A percentile compares a stretch with the other conserved stretches of the same genome.
Evolutionary conservation across 2,797 vertebrate species (phyloP).

Genomic region (Falco novaeseelandiae): DNA sequence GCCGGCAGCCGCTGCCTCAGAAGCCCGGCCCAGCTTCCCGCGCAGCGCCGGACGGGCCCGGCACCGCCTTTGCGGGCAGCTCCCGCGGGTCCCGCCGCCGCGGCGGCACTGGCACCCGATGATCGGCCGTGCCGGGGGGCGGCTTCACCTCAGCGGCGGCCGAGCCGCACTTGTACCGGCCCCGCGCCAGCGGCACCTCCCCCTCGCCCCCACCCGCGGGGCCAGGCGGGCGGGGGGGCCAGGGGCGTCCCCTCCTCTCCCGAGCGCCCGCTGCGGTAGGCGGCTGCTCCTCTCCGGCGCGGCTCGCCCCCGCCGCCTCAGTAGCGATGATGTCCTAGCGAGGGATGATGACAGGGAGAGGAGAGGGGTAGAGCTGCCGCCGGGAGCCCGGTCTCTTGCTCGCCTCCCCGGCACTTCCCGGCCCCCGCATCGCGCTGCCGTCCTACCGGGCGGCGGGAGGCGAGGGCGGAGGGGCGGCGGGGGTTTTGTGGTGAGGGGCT

Average conservation of each 20-base stretch:
- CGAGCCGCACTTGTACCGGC: neutral
- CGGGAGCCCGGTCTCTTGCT: neutral
- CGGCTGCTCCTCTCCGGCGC: neutral
- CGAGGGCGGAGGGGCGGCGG: neutral
- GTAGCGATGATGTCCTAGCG: slow-evolving; percentile 43
- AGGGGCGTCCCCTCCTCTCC: neutral
- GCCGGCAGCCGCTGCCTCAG: too few species aligned
- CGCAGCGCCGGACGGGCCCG: too few species aligned
- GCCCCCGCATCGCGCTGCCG: neutral
- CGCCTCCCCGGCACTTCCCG: neutral
- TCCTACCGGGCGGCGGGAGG: neutral
- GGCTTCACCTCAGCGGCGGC: rapidly evolving
- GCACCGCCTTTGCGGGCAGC: too few species aligned
- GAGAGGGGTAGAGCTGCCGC: slow-evolving; percentile 21
- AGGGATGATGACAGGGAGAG: slow-evolving; percentile 61
- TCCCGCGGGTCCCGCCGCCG: too few species aligned
- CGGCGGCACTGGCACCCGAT: rapidly evolving
- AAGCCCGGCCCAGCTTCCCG: too few species aligned
- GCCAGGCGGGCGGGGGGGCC: too few species aligned
- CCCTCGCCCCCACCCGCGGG: neutral
- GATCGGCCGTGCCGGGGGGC: rapidly evolving
- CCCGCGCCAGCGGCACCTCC: neutral
- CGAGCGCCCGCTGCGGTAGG: neutral
- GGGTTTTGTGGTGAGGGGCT: neutral
- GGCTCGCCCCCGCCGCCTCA: neutral